These are phyloP conservation scores for Manacus vitellinus DNA, from an alignment of 2,113 vertebrate species.

Conservation along the genomic window DNA sequence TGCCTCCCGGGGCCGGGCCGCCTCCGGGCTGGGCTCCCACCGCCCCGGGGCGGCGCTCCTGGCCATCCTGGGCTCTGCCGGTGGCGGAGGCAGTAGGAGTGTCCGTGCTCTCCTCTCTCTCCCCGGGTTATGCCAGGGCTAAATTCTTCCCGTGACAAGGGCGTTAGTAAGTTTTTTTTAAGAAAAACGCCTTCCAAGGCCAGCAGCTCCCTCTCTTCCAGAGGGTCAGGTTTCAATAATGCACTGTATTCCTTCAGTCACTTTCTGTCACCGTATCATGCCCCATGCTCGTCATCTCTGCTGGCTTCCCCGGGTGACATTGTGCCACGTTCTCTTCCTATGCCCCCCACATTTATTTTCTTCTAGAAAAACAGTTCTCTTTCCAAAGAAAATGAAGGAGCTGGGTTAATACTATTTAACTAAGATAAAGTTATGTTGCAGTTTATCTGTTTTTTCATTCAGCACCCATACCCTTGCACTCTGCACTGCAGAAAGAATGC, in stretches of 20 bases:
- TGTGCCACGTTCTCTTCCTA: neutral
- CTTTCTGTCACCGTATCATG: accelerated
- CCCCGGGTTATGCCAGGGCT: accelerated
- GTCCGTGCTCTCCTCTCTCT: accelerated
- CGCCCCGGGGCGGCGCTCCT: neutral
- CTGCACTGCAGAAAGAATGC: neutral
- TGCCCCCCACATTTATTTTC: accelerated
- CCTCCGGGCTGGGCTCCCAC: neutral
- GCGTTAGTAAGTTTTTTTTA: accelerated
- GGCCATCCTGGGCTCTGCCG: neutral
- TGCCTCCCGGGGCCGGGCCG: neutral
- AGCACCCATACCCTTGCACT: neutral
- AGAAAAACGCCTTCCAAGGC: neutral
- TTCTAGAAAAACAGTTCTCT: neutral
- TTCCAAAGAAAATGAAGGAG: neutral
- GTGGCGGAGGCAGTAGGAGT: accelerated
- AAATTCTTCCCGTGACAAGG: neutral
- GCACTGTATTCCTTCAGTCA: accelerated
- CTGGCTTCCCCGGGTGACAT: neutral
- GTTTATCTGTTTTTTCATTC: neutral
- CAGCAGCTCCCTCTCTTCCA: no score
- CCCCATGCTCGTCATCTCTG: accelerated
- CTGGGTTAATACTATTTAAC: neutral
- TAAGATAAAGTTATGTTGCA: accelerated
- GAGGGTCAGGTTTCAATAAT: accelerated